Conservation (phyloP, 1,140 invertebrate species). For the Drosophila ogumai region DNA sequence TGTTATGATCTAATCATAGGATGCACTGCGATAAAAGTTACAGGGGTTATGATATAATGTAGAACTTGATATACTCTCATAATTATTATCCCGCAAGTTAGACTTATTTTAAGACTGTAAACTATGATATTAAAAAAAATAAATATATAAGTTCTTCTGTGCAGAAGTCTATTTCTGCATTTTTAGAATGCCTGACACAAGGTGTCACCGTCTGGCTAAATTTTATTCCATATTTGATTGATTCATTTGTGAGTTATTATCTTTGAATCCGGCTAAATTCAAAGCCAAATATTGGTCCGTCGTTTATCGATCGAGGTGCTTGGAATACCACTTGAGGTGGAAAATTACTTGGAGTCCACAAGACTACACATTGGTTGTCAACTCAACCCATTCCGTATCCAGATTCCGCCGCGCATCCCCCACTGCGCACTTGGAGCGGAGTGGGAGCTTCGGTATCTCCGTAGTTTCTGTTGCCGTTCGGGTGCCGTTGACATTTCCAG, state of each 20-base stretch:
- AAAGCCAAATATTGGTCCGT: slow-evolving; percentile 47
- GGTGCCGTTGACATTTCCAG: slow-evolving; percentile 53
- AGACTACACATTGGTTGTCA: slow-evolving; percentile 1
- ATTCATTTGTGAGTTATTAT: slow-evolving; percentile 10
- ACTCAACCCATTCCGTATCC: slow-evolving; percentile 7
- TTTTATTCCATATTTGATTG: slow-evolving; percentile 8
- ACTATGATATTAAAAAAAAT: too few relatives aligned
- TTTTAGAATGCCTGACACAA: slow-evolving; percentile 26
- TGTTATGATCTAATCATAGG: slow-evolving; percentile 5
- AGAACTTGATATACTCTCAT: neutral
- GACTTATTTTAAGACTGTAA: neutral
- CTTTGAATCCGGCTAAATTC: slow-evolving; percentile 16
- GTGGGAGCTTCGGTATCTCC: slow-evolving; percentile 16
- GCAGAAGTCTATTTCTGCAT: neutral
- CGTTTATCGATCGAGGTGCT: slow-evolving; percentile 21
- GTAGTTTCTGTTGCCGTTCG: slow-evolving; percentile 31
- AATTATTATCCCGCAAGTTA: neutral
- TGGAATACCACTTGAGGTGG: slow-evolving; percentile 37
- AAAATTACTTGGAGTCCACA: slow-evolving; percentile 54
- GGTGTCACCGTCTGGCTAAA: slow-evolving; percentile 18
- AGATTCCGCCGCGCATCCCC: neutral
- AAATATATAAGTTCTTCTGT: too few relatives aligned
- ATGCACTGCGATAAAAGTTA: slow-evolving; percentile 10
- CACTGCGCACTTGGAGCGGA: slow-evolving; percentile 3
- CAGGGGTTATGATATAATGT: neutral